A percentile compares a stretch with the other conserved stretches of the same genome.
Evolutionary conservation across 2,113 vertebrate genomes (phyloP).

Genomic region (Nesogale talazaci): DNA sequence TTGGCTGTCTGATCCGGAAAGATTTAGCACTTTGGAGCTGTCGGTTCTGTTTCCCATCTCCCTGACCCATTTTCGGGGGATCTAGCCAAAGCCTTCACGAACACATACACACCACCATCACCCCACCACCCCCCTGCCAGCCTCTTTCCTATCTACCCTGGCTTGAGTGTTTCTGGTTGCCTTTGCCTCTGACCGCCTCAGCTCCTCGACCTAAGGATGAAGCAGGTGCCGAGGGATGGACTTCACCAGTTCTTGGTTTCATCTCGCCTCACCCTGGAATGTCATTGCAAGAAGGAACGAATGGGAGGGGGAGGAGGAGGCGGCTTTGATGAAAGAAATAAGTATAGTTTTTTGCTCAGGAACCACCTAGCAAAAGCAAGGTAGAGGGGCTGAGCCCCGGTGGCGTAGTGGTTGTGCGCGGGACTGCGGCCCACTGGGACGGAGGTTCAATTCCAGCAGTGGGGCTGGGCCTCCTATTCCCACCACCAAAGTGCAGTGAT

Average conservation of each 20-base stretch:
- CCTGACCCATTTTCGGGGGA: background rate
- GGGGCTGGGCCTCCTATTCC: too few species aligned
- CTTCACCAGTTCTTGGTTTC: background rate
- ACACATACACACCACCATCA: background rate
- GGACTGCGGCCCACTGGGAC: too few species aligned
- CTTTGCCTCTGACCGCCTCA: background rate
- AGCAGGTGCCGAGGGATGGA: background rate
- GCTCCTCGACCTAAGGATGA: background rate
- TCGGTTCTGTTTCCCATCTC: background rate
- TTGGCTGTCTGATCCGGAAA: background rate
- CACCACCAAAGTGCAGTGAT: too few species aligned
- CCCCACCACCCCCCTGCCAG: background rate
- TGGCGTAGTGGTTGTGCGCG: too few species aligned
- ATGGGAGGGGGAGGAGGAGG: background rate
- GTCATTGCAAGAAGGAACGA: conserved; percentile 1
- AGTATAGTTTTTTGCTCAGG: background rate
- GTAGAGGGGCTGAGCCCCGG: too few species aligned
- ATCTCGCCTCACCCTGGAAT: background rate
- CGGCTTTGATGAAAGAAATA: background rate
- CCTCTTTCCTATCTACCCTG: background rate
- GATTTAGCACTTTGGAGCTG: background rate
- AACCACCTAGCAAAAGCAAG: conserved; percentile 15
- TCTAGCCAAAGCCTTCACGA: background rate
- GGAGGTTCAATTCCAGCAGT: too few species aligned
- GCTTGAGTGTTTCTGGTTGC: background rate